Evolutionary conservation across 2,888 invertebrate genomes (phyloP).

Genomic region (Leistus spinibarbis): DNA sequence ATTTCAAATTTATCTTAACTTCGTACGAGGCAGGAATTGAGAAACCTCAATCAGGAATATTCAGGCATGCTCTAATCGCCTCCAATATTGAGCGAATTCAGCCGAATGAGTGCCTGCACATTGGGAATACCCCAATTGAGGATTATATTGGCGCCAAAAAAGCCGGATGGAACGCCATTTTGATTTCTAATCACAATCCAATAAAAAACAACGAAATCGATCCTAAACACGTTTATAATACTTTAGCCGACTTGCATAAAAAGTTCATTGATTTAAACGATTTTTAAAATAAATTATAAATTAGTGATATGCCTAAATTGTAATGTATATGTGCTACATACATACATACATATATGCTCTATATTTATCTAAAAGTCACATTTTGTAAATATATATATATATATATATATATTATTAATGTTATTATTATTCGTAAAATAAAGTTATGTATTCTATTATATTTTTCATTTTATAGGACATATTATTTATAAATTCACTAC

Average conservation of each 20-base stretch:
- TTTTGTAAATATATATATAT: too few species aligned
- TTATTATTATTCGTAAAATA: too few species aligned
- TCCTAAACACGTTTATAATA: slow-evolving; percentile 56
- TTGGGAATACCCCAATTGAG: slow-evolving; percentile 77
- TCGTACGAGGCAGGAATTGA: slow-evolving; percentile 76
- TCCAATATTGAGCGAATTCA: slow-evolving; percentile 57
- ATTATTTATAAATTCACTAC: too few species aligned
- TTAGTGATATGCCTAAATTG: too few species aligned
- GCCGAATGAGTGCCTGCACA: slow-evolving; percentile 74
- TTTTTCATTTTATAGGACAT: too few species aligned
- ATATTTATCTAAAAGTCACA: too few species aligned
- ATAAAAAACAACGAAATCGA: slow-evolving; percentile 57
- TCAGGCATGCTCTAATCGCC: slow-evolving; percentile 64
- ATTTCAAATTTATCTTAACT: slow-evolving; percentile 80
- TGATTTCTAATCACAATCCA: slow-evolving; percentile 54
- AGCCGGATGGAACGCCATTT: slow-evolving; percentile 76
- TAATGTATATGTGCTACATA: too few species aligned
- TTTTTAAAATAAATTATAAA: too few species aligned
- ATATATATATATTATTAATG: too few species aligned
- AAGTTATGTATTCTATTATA: too few species aligned
- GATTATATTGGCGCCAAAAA: slow-evolving; percentile 80
- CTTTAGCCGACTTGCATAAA: slow-evolving; percentile 61
- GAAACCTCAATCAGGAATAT: slow-evolving; percentile 80
- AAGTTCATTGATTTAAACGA: slow-evolving; percentile 47
- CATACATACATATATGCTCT: too few species aligned